Evolutionary conservation across 1,140 invertebrate genomes (phyloP).

Genomic region (Homarus americanus): DNA sequence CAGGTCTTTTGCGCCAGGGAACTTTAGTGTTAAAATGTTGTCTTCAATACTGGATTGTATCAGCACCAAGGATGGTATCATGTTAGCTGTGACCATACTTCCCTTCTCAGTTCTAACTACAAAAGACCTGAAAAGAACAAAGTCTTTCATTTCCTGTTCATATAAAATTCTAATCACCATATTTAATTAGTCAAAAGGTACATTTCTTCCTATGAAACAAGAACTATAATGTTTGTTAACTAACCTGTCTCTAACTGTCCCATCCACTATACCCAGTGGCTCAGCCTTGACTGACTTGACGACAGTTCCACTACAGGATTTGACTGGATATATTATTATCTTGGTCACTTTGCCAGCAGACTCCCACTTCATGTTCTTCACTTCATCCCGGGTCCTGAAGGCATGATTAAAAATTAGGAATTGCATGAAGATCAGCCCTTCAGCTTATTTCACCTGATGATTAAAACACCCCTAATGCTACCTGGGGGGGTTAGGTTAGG

Average conservation of each 20-base stretch:
- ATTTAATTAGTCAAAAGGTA: background rate
- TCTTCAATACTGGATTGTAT: background rate
- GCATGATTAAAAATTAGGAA: background rate
- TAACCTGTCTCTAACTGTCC: background rate
- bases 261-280: background rate
- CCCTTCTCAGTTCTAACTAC: background rate
- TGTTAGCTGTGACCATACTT: background rate
- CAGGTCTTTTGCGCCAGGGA: background rate
- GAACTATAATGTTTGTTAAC: background rate
- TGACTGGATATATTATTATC: background rate
- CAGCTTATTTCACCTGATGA: no score
- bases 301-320: background rate
- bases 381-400: background rate
- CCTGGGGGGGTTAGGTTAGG: no score
- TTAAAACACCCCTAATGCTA: no score
- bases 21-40: background rate
- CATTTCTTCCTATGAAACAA: background rate
- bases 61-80: background rate
- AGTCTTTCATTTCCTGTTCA: background rate
- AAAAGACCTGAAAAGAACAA: background rate
- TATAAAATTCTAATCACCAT: background rate
- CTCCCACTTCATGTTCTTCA: constrained; percentile 10
- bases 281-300: background rate
- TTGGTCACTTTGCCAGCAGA: background rate
- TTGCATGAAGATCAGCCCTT: no score